phyloP scores from a whole-genome alignment of 1,140 invertebrate species.

The Tetranychus cinnabarinus region DNA sequence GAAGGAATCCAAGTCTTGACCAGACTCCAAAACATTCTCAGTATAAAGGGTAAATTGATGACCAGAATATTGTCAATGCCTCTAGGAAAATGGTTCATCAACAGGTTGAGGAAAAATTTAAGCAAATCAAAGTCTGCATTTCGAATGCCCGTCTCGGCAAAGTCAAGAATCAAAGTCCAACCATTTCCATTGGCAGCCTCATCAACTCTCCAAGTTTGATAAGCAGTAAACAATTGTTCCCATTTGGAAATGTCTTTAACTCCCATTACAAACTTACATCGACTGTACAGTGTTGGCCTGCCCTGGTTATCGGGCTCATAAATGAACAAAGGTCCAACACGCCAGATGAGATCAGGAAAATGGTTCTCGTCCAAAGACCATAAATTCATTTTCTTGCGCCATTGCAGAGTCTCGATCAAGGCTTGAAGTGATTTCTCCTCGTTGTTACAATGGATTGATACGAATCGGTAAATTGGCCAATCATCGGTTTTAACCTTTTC shows the following conservation, averaged over 20 bases:
- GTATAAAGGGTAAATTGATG: conserved; percentile 4
- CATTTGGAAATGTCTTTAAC: neutral
- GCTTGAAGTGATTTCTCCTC: conserved; percentile 14
- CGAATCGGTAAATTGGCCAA: conserved; percentile 10
- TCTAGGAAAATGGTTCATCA: conserved; percentile 10
- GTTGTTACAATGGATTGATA: conserved; percentile 5
- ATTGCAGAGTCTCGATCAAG: conserved; percentile 16
- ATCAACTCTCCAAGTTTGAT: neutral
- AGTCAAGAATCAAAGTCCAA: conserved; percentile 7
- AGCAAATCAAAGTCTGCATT: conserved; percentile 11
- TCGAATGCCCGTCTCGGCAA: neutral
- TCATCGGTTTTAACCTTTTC: conserved; percentile 10
- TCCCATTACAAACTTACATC: neutral
- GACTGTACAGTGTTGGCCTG: conserved; percentile 5
- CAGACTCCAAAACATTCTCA: conserved; percentile 2
- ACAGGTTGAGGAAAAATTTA: conserved; percentile 5
- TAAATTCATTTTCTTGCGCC: neutral
- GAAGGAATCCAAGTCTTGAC: conserved; percentile 4
- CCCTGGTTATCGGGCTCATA: conserved; percentile 5
- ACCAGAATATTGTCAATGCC: conserved; percentile 8
- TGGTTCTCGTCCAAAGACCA: neutral
- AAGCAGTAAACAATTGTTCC: neutral
- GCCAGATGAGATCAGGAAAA: conserved; percentile 10
- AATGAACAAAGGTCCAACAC: conserved; percentile 3
- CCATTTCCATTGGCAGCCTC: conserved; percentile 3